These are phyloP conservation scores for Ctenomys sociabilis DNA, from an alignment of 2,113 vertebrate genomes.

Conservation along the genomic window DNA sequence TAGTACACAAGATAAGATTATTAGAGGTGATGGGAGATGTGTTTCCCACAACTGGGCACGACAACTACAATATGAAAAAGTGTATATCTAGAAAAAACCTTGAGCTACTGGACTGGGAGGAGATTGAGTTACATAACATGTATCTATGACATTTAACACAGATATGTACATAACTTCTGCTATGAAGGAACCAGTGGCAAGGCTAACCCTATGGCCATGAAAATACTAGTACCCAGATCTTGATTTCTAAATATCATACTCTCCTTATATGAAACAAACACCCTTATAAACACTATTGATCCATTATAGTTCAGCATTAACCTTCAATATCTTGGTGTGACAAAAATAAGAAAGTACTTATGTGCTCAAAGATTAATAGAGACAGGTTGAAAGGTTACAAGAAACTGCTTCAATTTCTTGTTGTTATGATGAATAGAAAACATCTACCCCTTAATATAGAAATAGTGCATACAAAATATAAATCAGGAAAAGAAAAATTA, in stretches of 20 bases:
- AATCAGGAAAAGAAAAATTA: constrained; percentile 36
- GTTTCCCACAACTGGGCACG: background rate
- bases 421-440: background rate
- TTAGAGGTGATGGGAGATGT: background rate
- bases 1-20: background rate
- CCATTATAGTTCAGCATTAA: background rate
- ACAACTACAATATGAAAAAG: background rate
- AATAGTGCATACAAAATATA: background rate
- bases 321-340: background rate
- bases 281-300: background rate
- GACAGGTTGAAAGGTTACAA: background rate
- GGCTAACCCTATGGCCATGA: background rate
- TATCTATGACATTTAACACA: background rate
- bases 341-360: background rate
- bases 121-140: background rate
- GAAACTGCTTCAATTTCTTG: background rate
- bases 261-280: background rate
- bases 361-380: background rate
- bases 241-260: background rate
- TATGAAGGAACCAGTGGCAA: background rate
- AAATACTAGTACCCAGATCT: background rate
- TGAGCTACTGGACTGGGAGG: background rate
- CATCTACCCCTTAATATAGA: background rate
- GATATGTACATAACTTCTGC: background rate
- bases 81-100: background rate